Evolutionary conservation across 1,140 invertebrate species (phyloP).

Genomic region (Bombus confusus): DNA sequence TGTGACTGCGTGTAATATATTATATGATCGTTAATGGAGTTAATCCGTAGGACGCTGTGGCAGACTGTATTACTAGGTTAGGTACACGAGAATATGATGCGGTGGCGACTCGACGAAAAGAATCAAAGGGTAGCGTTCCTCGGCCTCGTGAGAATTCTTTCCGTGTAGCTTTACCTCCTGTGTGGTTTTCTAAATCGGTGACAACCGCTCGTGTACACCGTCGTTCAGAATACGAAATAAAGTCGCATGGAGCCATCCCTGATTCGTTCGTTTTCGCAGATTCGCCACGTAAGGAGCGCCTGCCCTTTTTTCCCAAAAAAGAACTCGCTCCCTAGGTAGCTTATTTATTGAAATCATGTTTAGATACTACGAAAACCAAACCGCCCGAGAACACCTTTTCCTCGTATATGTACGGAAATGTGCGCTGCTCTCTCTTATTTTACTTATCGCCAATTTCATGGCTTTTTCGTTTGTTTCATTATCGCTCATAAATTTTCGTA

Average conservation of each 20-base stretch:
- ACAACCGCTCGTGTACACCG: not conserved
- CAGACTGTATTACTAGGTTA: slow-evolving; percentile 82
- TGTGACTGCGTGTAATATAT: slow-evolving; percentile 79
- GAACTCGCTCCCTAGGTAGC: slow-evolving; percentile 77
- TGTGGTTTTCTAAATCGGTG: not conserved
- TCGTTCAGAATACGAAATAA: not conserved
- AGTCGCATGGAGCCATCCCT: slow-evolving; percentile 14
- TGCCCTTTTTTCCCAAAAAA: slow-evolving; percentile 56
- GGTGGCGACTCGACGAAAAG: slow-evolving; percentile 71
- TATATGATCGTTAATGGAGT: slow-evolving; percentile 75
- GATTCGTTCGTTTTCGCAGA: slow-evolving; percentile 46
- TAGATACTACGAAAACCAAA: slow-evolving; percentile 73
- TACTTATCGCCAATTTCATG: slow-evolving; percentile 26
- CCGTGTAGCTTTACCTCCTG: not conserved
- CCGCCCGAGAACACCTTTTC: slow-evolving; percentile 63
- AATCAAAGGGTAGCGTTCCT: slow-evolving; percentile 11
- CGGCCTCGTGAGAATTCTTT: slow-evolving; percentile 25
- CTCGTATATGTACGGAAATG: slow-evolving; percentile 59
- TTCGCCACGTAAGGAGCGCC: slow-evolving; percentile 67
- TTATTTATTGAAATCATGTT: slow-evolving; percentile 80
- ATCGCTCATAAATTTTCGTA: not conserved
- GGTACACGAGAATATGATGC: slow-evolving; percentile 74
- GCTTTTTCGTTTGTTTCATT: not conserved
- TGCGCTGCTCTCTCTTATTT: slow-evolving; percentile 67
- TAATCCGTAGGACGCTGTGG: slow-evolving; percentile 79